phyloP scores from a whole-genome alignment of 2,888 invertebrate species.

The Hipparchia sbordonii region DNA sequence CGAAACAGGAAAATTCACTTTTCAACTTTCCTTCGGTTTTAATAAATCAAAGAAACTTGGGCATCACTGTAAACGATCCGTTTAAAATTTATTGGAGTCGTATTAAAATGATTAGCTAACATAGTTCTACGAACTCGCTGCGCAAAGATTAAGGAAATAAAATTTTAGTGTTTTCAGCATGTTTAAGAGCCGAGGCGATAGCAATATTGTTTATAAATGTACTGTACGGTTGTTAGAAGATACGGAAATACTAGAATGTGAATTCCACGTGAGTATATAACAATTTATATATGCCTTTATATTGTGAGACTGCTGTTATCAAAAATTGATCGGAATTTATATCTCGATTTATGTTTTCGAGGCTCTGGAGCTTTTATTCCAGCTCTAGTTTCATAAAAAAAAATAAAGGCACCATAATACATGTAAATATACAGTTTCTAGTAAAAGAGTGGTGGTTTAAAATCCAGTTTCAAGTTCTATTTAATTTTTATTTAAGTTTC shows the following conservation, averaged over 20 bases:
- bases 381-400: neutral
- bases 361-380: neutral
- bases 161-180: conserved; percentile 52
- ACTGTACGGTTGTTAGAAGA: conserved; percentile 95
- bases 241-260: conserved; percentile 95
- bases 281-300: neutral
- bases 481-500: neutral
- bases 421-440: neutral
- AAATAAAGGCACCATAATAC: neutral
- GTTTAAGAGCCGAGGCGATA: conserved; percentile 88
- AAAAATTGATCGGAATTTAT: neutral
- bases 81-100: neutral
- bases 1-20: neutral
- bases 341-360: neutral
- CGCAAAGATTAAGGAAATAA: conserved; percentile 1
- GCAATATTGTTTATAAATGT: conserved; percentile 92
- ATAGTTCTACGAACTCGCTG: neutral
- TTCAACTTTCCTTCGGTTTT: neutral
- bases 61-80: neutral
- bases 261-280: conserved; percentile 86
- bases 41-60: neutral
- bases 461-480: neutral
- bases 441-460: no score
- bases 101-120: conserved; percentile 29
- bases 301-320: neutral